These are phyloP conservation scores for Amphiprion clarkii DNA, from an alignment of 2,797 vertebrate species.

Conservation along the genomic window DNA sequence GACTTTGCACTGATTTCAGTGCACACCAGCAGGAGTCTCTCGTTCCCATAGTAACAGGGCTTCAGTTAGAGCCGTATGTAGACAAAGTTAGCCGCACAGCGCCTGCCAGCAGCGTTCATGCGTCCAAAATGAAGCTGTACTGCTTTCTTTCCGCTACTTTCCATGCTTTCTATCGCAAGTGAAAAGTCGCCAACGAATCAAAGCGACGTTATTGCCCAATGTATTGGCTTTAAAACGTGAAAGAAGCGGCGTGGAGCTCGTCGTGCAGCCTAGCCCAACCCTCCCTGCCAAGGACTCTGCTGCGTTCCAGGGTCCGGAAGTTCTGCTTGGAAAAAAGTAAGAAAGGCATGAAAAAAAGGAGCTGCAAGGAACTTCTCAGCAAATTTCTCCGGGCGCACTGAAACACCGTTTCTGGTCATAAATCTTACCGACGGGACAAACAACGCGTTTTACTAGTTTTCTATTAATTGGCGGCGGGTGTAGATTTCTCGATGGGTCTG, in stretches of 20 bases:
- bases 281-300: constrained; percentile 37
- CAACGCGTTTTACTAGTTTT: background rate
- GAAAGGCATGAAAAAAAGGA: constrained; percentile 73
- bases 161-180: background rate
- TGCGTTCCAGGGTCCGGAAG: constrained; percentile 75
- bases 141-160: background rate
- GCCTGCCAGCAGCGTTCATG: background rate
- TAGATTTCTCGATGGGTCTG: constrained; percentile 88
- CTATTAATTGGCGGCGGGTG: background rate
- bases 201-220: background rate
- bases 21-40: constrained; percentile 82
- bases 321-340: constrained; percentile 59
- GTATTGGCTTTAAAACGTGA: too few relatives aligned
- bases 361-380: constrained; percentile 35
- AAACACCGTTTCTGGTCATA: background rate
- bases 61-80: constrained; percentile 43
- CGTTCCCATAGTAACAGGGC: constrained; percentile 77
- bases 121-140: background rate
- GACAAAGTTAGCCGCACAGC: constrained; percentile 29
- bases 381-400: constrained; percentile 4
- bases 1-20: constrained; percentile 45
- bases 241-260: constrained; percentile 3
- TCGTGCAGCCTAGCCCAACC: constrained; percentile 18
- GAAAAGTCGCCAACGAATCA: background rate
- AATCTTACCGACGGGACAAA: background rate